phyloP scores from a whole-genome alignment of 2,797 vertebrate species.

The Kryptolebias ocellatus region DNA sequence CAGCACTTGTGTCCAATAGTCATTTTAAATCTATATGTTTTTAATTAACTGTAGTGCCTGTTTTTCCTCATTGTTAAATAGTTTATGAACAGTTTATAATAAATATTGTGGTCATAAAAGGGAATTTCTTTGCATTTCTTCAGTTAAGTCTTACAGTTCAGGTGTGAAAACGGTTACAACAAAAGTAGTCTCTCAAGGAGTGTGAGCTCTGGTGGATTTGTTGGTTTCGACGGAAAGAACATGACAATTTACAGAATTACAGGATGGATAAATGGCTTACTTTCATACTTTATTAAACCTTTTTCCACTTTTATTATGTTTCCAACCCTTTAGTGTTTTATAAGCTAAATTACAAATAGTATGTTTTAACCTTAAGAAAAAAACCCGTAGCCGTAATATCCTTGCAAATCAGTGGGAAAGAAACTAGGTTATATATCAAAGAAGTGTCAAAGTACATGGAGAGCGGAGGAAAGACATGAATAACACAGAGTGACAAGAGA shows the following conservation, averaged over 20 bases:
- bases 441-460: slow-evolving; percentile 39
- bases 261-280: background rate
- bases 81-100: background rate
- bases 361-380: slow-evolving; percentile 55
- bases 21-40: background rate
- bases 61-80: background rate
- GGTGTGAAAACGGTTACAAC: background rate
- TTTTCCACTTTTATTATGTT: slow-evolving; percentile 35
- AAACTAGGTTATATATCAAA: slow-evolving; percentile 79
- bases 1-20: background rate
- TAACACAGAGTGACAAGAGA: slow-evolving; percentile 60
- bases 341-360: slow-evolving; percentile 55
- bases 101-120: background rate
- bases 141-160: background rate
- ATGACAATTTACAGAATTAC: slow-evolving; percentile 29
- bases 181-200: background rate
- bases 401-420: slow-evolving; percentile 58
- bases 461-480: slow-evolving; percentile 61
- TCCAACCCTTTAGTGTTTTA: slow-evolving; percentile 33
- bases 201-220: background rate
- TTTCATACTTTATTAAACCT: background rate
- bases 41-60: background rate
- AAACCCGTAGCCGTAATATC: slow-evolving; percentile 52
- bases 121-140: background rate
- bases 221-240: too few relatives aligned